Evolutionary conservation across 2,113 vertebrate genomes (phyloP), one percentile per base, ranked within the genome.

Genomic region (Podarcis cretensis): DNA sequence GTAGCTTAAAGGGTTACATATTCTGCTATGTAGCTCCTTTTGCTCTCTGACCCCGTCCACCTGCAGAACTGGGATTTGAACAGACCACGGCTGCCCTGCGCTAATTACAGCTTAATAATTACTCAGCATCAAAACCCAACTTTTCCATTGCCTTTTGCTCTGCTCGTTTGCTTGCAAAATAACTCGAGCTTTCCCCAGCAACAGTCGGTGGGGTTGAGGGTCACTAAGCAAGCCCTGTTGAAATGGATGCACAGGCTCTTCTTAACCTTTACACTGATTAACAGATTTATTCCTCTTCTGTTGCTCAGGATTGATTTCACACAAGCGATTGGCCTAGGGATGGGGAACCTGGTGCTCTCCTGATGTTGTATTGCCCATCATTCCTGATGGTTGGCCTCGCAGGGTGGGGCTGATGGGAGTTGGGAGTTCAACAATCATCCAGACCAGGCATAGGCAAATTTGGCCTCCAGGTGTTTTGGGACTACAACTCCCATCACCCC

Each of bases 81-180:
- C 91, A 92, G 90, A 93, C 91, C 88, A 20, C 87, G 86, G 83
- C 91, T 89, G 90, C 90, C 84, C 90, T 82, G 79, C 27, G 71
- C 91, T 95, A 96, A 96, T 95, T 95, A 87, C 84, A 73, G 91
- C 87, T 95, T 95, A 96, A 94, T 93, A 91, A 95, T 95, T 96
- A 93, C 88, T 90, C 87, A 87, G 89, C 93, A 93, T 93, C 92
- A 93, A 93, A 96, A 94, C 6, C 81, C 21, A 86, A 90, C 90
- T 93, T 94, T 94, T 89, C 92, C 92, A 54, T 92, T 93, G 92
- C 91, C 83, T 88, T 71, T 95, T 84, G 89, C 66, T 89, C 73
- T 59, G 75, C 74, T 91, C 81, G 74, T 63, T 80, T 92, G 92
- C 69, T 91, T 93, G 92, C 93, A 96, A 92, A 88, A 88, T 86